These are phyloP conservation scores for Xenopus tropicalis DNA, from an alignment of 2,113 vertebrate species.

Conservation along the genomic window DNA sequence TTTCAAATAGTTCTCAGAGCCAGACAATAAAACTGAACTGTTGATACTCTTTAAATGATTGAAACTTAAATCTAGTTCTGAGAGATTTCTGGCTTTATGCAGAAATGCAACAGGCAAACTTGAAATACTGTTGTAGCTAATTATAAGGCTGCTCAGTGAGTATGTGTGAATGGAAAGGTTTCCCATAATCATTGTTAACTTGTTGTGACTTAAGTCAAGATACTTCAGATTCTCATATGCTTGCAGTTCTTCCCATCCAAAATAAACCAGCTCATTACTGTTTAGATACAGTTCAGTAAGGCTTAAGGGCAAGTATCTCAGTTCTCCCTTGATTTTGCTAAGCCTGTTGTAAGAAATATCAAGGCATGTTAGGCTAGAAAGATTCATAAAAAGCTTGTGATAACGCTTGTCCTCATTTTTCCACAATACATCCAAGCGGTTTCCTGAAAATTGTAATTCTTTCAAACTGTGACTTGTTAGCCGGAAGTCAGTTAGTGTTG, in stretches of 20 bases:
- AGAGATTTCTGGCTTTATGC: conserved; percentile 49
- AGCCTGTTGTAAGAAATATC: conserved; percentile 67
- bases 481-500: conserved; percentile 64
- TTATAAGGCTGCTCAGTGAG: conserved; percentile 62
- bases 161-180: conserved; percentile 48
- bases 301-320: conserved; percentile 51
- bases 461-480: conserved; percentile 63
- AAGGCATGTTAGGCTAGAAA: conserved; percentile 63
- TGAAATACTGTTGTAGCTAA: conserved; percentile 63
- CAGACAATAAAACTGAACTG: no score
- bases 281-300: conserved; percentile 57
- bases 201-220: conserved; percentile 67
- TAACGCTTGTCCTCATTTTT: conserved; percentile 55
- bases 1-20: no score
- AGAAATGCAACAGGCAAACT: conserved; percentile 58
- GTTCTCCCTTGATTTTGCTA: conserved; percentile 48
- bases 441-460: conserved; percentile 66
- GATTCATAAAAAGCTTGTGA: conserved; percentile 54
- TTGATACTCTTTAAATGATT: no score
- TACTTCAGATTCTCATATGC: conserved; percentile 50
- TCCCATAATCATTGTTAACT: conserved; percentile 49
- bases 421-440: conserved; percentile 67
- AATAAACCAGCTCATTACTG: conserved; percentile 51
- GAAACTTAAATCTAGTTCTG: no score
- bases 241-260: conserved; percentile 59